These are phyloP conservation scores for Sylvilagus bachmani DNA, from an alignment of 2,113 vertebrate genomes.

Conservation along the genomic window DNA sequence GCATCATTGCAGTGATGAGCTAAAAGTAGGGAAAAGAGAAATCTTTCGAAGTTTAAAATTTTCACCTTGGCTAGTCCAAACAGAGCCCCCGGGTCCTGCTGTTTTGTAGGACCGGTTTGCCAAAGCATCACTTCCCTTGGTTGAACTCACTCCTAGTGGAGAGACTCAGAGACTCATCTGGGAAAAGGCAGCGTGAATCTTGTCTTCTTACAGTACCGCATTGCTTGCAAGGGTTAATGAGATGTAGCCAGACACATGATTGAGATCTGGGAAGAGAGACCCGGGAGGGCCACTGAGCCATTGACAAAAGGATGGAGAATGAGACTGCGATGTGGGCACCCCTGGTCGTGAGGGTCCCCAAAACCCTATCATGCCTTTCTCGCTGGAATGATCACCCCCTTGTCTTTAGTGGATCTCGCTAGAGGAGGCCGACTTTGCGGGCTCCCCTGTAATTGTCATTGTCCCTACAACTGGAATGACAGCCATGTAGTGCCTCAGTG, in stretches of 20 bases:
- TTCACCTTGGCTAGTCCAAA: background rate
- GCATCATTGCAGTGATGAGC: background rate
- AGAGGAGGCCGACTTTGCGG: background rate
- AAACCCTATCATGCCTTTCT: background rate
- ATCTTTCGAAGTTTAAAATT: background rate
- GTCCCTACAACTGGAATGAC: background rate
- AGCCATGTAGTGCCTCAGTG: background rate
- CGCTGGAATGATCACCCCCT: background rate
- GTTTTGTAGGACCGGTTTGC: accelerated
- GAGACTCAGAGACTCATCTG: background rate
- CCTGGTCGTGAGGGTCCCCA: background rate
- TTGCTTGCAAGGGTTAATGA: background rate
- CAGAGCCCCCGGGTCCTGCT: background rate
- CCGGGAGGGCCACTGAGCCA: background rate
- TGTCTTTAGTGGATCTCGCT: background rate
- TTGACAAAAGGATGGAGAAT: background rate
- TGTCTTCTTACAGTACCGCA: background rate
- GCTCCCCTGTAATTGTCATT: background rate
- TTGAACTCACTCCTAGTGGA: background rate
- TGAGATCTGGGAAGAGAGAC: background rate
- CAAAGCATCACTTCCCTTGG: accelerated
- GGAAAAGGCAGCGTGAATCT: background rate
- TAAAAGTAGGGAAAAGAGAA: background rate
- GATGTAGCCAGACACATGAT: background rate
- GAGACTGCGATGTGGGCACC: background rate